Conservation (phyloP, 1,140 invertebrate genomes). For the Drosophila ambigua region DNA sequence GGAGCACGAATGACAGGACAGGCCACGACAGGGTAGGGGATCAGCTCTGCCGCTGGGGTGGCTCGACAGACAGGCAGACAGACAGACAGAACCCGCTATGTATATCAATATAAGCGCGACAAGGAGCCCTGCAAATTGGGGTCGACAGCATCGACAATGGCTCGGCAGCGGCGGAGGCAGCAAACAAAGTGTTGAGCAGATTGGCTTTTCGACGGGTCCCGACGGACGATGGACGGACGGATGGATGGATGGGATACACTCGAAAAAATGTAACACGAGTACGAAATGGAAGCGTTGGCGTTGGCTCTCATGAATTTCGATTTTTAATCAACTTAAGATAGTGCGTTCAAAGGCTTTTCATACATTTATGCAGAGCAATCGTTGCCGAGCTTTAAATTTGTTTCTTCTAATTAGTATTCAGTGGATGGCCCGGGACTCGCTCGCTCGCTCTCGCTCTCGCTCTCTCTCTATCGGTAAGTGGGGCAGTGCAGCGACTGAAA, state of each 20-base stretch:
- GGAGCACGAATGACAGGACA: constrained; percentile 13
- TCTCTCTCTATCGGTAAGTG: constrained; percentile 31
- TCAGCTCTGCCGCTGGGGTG: background rate
- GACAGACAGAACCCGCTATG: constrained; percentile 26
- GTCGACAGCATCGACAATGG: constrained; percentile 65
- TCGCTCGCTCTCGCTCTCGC: constrained; percentile 24
- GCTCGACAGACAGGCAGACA: background rate
- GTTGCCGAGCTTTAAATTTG: too few species aligned
- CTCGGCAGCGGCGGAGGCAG: constrained; percentile 7
- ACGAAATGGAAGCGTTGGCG: background rate
- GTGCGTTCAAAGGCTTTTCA: too few species aligned
- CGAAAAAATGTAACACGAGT: background rate
- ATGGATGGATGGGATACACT: background rate
- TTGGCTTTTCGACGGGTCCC: constrained; percentile 63
- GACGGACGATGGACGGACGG: too few species aligned
- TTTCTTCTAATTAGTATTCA: constrained; percentile 26
- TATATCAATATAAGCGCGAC: constrained; percentile 61
- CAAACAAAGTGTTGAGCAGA: constrained; percentile 77
- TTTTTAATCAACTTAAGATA: too few species aligned
- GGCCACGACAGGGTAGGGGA: background rate
- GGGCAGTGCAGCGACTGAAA: constrained; percentile 59
- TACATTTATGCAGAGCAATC: too few species aligned
- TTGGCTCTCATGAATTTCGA: too few species aligned
- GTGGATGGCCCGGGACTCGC: constrained; percentile 13
- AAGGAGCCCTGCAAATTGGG: constrained; percentile 78